Evolutionary conservation across 2,888 invertebrate genomes (phyloP).

Genomic region (Phaonia tiefii): DNA sequence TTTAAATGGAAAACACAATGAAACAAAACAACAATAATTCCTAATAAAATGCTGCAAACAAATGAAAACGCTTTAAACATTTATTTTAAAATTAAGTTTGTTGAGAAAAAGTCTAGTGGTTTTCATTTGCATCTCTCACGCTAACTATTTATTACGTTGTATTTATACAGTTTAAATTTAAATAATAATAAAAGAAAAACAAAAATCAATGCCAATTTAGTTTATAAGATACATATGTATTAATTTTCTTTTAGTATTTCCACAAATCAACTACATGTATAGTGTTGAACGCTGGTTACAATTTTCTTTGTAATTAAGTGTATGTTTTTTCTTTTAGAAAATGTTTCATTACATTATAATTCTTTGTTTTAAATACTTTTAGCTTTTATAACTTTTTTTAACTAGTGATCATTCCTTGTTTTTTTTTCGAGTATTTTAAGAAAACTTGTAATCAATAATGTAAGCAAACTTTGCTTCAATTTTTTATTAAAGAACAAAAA

Average conservation of each 20-base stretch:
- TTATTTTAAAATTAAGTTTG: conserved; percentile 15
- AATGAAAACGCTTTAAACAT: too few relatives aligned
- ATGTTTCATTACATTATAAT: conserved; percentile 27
- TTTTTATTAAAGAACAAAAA: conserved; percentile 3
- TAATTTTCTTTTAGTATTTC: neutral
- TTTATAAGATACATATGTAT: conserved; percentile 44
- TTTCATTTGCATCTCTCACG: conserved; percentile 6
- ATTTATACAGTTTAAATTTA: conserved; percentile 35
- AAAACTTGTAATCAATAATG: neutral
- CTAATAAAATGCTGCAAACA: neutral
- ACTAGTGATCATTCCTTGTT: conserved; percentile 13
- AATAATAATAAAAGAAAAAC: conserved; percentile 15
- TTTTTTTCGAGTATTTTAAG: neutral
- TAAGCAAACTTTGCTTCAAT: neutral
- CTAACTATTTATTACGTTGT: conserved; percentile 3
- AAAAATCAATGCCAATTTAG: conserved; percentile 53
- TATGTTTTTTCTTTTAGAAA: neutral
- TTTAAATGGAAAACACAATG: conserved; percentile 42
- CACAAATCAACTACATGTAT: conserved; percentile 9
- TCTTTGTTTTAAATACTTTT: conserved; percentile 11
- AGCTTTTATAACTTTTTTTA: neutral
- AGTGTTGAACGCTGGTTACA: conserved; percentile 51
- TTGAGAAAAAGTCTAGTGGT: neutral
- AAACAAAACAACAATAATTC: conserved; percentile 5
- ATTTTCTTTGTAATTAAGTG: neutral